Conservation (phyloP, 2,888 invertebrate genomes). For the Tubulanus polymorphus region DNA sequence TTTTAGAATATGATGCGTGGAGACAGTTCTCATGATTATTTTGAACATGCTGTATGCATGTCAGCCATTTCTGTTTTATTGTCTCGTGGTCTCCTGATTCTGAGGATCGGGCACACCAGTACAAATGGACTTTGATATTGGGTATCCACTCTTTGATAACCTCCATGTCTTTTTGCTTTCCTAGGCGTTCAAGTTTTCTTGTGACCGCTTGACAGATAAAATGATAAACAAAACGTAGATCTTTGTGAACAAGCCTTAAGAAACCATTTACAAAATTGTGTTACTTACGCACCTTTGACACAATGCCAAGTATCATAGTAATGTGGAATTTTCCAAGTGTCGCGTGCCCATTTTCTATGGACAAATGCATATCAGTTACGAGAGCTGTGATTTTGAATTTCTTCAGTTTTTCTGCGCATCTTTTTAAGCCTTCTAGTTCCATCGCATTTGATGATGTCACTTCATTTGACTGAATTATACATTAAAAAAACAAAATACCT, state of each 20-base stretch:
- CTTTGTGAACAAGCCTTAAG: too few species aligned
- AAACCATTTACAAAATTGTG: background rate
- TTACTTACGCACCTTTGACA: background rate
- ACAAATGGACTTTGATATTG: background rate
- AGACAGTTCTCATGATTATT: slow-evolving; percentile 1
- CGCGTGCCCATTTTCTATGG: background rate
- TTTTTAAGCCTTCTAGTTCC: background rate
- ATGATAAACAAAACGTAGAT: too few species aligned
- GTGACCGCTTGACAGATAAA: background rate
- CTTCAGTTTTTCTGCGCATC: background rate
- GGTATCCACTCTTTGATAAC: background rate
- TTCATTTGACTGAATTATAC: background rate
- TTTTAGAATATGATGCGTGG: background rate
- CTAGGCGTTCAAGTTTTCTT: too few species aligned
- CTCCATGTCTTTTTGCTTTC: background rate
- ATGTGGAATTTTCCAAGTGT: background rate
- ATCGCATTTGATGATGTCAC: background rate
- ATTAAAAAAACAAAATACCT: too few species aligned
- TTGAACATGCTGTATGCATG: background rate
- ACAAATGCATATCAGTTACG: background rate
- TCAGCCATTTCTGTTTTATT: background rate
- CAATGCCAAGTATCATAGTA: background rate
- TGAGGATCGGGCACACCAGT: background rate
- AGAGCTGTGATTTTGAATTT: background rate
- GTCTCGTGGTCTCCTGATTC: background rate